Percentiles rank a stretch among this genome's conserved stretches.
Conservation (phyloP, 2,888 invertebrate genomes). For the Macrophya alboannulata region DNA sequence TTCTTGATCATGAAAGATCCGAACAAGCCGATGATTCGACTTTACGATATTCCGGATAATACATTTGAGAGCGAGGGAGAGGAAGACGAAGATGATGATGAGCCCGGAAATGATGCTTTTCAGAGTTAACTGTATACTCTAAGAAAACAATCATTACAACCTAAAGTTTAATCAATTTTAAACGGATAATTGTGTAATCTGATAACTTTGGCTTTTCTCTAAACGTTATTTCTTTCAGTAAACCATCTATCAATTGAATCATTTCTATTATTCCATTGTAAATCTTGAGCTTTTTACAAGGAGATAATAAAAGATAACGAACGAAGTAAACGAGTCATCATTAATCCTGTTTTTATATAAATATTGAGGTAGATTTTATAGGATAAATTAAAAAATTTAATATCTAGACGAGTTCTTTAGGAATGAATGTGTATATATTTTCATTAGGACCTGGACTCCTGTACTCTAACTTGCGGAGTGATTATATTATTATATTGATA, state of each 20-base stretch:
- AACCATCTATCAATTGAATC: slow-evolving; percentile 18
- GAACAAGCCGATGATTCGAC: slow-evolving; percentile 98
- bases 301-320: slow-evolving; percentile 49
- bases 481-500: slow-evolving; percentile 1
- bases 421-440: slow-evolving; percentile 18
- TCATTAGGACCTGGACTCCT: not conserved
- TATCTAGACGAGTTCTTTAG: not conserved
- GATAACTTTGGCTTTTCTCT: slow-evolving; percentile 5
- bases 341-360: not conserved
- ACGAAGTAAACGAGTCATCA: slow-evolving; percentile 22
- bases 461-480: not conserved
- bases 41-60: slow-evolving; percentile 99
- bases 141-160: not conserved
- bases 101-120: slow-evolving; percentile 77
- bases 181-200: slow-evolving; percentile 29
- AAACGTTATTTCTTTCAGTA: not conserved
- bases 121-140: slow-evolving; percentile 71
- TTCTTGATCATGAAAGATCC: slow-evolving; percentile 99
- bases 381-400: not conserved
- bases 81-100: slow-evolving; percentile 91
- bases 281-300: slow-evolving; percentile 20
- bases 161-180: slow-evolving; percentile 21
- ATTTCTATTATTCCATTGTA: slow-evolving; percentile 28
- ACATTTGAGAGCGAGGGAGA: slow-evolving; percentile 99
- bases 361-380: not conserved